These are phyloP conservation scores for Drosophila buzzatii DNA, from an alignment of 2,888 invertebrate species.

Conservation along the genomic window DNA sequence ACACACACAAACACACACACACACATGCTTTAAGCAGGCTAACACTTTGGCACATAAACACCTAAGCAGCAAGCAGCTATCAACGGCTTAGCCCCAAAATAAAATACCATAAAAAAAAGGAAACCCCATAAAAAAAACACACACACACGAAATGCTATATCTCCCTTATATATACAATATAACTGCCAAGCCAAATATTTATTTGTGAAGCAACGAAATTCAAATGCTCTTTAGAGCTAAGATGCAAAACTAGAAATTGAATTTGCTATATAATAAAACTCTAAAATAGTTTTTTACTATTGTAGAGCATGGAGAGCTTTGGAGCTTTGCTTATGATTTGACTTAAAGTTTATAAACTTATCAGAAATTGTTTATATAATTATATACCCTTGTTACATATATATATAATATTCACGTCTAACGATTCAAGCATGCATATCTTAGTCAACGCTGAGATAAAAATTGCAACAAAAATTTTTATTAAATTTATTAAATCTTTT, in stretches of 20 bases:
- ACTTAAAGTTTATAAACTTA: no score
- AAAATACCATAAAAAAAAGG: constrained; percentile 49
- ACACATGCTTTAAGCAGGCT: constrained; percentile 53
- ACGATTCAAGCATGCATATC: no score
- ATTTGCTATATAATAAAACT: background rate
- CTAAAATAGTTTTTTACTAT: background rate
- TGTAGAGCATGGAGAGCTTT: background rate
- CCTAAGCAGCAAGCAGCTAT: constrained; percentile 59
- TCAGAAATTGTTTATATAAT: no score
- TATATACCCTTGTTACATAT: no score
- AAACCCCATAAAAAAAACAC: constrained; percentile 55
- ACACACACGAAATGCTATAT: constrained; percentile 37
- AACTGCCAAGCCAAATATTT: constrained; percentile 36
- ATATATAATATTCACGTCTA: no score
- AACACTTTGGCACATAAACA: constrained; percentile 72
- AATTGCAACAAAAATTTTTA: no score
- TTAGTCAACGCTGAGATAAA: no score
- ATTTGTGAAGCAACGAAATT: constrained; percentile 8
- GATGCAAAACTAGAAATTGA: no score
- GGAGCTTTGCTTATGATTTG: no score
- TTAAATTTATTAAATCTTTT: no score
- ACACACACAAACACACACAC: constrained; percentile 31
- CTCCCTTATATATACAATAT: constrained; percentile 34
- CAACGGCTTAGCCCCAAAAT: constrained; percentile 52
- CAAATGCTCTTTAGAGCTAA: constrained; percentile 22